phyloP scores from a whole-genome alignment of 2,888 invertebrate genomes.

The Thecocarcelia acutangulata region DNA sequence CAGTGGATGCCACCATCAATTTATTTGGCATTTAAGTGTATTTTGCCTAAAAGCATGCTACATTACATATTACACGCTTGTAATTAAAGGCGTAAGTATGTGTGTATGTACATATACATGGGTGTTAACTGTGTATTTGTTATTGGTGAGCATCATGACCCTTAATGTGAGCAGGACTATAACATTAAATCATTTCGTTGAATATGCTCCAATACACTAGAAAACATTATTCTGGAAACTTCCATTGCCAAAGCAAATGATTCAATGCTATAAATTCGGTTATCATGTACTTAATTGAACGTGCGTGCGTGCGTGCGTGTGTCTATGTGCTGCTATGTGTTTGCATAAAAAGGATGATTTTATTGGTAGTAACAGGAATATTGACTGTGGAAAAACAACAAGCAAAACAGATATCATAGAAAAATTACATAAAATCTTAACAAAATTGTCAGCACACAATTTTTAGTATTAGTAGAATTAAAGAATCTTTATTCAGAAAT shows the following conservation, averaged over 20 bases:
- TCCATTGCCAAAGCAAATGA: not conserved
- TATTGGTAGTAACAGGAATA: conserved; percentile 29
- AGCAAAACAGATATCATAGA: not conserved
- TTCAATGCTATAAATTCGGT: too few species aligned
- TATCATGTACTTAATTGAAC: too few species aligned
- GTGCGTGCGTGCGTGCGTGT: not conserved
- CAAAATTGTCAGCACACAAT: conserved; percentile 9
- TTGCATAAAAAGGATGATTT: not conserved
- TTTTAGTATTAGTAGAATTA: conserved; percentile 18
- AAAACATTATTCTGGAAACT: not conserved
- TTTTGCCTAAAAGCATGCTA: conserved; percentile 24
- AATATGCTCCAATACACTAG: conserved; percentile 5
- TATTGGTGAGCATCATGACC: not conserved
- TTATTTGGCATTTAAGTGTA: conserved; percentile 15
- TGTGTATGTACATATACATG: not conserved
- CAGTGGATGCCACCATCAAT: not conserved
- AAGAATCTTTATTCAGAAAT: too few species aligned
- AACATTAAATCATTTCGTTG: conserved; percentile 16
- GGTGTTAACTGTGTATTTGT: not conserved
- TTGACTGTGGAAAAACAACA: conserved; percentile 37
- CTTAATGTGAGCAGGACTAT: conserved; percentile 19
- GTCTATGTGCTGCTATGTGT: too few species aligned
- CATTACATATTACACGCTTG: not conserved
- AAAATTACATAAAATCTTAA: conserved; percentile 9
- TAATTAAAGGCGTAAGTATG: not conserved